A percentile compares a stretch with the other conserved stretches of the same genome.
phyloP scores from a whole-genome alignment of 2,113 vertebrate genomes.

The Callithrix jacchus region DNA sequence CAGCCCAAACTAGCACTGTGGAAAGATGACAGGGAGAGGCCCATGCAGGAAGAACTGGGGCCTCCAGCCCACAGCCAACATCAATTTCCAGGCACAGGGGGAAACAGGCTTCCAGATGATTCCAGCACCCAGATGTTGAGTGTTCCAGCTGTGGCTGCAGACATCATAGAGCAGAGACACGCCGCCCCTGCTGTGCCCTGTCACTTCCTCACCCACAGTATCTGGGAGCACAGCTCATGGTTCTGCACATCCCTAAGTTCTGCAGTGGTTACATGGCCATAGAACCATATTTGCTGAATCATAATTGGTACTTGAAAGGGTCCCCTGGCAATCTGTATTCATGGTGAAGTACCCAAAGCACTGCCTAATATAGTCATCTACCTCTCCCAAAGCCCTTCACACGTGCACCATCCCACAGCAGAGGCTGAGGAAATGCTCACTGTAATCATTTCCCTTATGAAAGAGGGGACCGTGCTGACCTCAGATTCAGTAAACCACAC shows the following conservation, averaged over 20 bases:
- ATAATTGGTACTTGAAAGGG: not conserved
- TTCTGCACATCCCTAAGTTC: fast-evolving
- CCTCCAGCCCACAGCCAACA: not conserved
- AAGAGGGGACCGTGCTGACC: not conserved
- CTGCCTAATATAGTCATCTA: not conserved
- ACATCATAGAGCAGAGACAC: fast-evolving
- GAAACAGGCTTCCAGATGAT: not conserved
- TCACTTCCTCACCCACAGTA: not conserved
- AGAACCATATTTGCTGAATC: not conserved
- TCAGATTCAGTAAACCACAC: not conserved
- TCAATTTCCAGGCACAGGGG: not conserved
- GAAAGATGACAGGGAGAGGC: fast-evolving
- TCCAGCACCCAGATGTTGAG: not conserved
- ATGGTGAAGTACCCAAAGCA: fast-evolving
- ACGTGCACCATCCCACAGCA: not conserved
- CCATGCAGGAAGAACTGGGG: not conserved
- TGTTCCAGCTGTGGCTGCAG: not conserved
- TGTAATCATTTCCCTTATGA: too few species aligned
- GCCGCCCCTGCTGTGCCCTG: not conserved
- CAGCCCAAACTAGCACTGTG: not conserved
- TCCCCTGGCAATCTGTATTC: fast-evolving
- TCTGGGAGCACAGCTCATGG: fast-evolving
- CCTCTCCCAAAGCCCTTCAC: not conserved
- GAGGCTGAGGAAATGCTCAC: not conserved
- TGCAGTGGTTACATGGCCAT: not conserved